Evolutionary conservation across 1,140 invertebrate genomes (phyloP).

Genomic region (Psilanteris sp.): DNA sequence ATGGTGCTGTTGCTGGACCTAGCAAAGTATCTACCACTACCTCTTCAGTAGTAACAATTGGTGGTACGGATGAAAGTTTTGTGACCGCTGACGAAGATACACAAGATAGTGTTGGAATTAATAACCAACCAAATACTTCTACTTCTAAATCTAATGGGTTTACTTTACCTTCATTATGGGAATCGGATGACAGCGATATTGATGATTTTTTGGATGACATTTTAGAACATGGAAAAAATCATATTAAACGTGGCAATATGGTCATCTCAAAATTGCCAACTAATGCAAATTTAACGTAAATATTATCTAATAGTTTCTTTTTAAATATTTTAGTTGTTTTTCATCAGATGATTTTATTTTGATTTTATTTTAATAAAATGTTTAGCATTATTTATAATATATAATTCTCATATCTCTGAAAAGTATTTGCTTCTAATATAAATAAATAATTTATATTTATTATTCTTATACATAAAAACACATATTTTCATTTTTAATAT

Average conservation of each 20-base stretch:
- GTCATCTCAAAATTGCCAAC: slow-evolving; percentile 71
- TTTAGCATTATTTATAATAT: too few species aligned
- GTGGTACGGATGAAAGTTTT: slow-evolving; percentile 71
- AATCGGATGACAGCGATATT: slow-evolving; percentile 87
- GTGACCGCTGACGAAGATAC: slow-evolving; percentile 74
- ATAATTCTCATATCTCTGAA: too few species aligned
- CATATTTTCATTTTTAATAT: too few species aligned
- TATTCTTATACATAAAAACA: too few species aligned
- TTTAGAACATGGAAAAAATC: slow-evolving; percentile 81
- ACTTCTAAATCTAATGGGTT: slow-evolving; percentile 78
- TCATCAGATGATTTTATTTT: too few species aligned
- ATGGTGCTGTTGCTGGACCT: slow-evolving; percentile 64
- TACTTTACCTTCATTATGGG: slow-evolving; percentile 83
- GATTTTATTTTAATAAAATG: too few species aligned
- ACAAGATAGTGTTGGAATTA: slow-evolving; percentile 70
- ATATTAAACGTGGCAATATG: slow-evolving; percentile 74
- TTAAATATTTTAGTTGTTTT: too few species aligned
- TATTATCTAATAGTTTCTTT: too few species aligned
- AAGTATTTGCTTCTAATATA: too few species aligned
- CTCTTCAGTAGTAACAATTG: slow-evolving; percentile 5
- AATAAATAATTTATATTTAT: too few species aligned
- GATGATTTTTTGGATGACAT: slow-evolving; percentile 86
- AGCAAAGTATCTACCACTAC: slow-evolving; percentile 66
- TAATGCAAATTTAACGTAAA: slow-evolving; percentile 71
- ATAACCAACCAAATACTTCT: slow-evolving; percentile 65